Evolutionary conservation across 2,113 vertebrate species (phyloP), one percentile per base, ranked within the genome.

Genomic region (Callopanchax toddi): DNA sequence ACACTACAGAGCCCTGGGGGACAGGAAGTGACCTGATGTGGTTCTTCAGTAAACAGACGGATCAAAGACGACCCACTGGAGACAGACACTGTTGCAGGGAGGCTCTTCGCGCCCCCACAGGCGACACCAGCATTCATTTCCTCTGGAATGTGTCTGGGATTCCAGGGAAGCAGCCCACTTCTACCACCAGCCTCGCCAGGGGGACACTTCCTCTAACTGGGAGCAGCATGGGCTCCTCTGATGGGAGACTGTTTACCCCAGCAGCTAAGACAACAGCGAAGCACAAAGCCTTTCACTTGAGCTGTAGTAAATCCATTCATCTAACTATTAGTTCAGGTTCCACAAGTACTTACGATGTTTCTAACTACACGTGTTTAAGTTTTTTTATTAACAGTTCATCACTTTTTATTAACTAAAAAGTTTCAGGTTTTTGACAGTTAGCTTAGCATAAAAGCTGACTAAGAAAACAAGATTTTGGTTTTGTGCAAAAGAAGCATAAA

Each of bases 141-240:
- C 91, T 92, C 84, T 87, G 90, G 88, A 91, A 92, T 89, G 88
- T 76, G 82, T 83, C 82, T 85, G 81, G 81, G 81, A 86, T 83
- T 88, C 81, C 78, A 55, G 66, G 71, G 81, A 80, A 65, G 77
- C 79, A 67, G 61, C 74, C 78, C 74, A 79, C 70, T 60, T 50
- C 79, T 73, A 85, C 80, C 78, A 79, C 71, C 81, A 60, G 71
- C 72, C 65, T 81, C 42, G 58, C 81, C 76, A 73, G 67, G 83
- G 70, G 78, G 56, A 77, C 62, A 45, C 67, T 29, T 79, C 79
- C 70, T 76, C n/a, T 16, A 44, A 84, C 55, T 64, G 45, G 69
- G 52, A 71, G 46, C 43, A 43, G 69, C 48, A 55, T 32, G 23
- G 68, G 52, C 63, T 80, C 48, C 65, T 82, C 75, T 75, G 61